Conservation (phyloP, 2,797 vertebrate species). For the Scomberomorus guttatus region DNA sequence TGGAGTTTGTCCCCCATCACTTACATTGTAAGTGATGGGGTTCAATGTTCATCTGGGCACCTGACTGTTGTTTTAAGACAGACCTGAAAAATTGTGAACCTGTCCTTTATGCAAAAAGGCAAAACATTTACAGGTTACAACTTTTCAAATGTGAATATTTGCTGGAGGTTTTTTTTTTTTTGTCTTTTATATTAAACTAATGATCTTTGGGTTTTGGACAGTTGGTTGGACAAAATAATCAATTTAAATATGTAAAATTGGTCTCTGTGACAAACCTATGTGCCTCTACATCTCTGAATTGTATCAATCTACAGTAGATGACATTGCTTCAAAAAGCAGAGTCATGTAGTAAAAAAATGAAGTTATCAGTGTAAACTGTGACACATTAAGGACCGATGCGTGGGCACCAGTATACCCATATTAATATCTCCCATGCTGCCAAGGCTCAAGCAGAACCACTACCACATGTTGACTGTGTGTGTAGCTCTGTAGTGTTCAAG, state of each 20-base stretch:
- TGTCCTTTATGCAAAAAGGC: no score
- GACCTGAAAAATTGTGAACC: no score
- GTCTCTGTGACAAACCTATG: background rate
- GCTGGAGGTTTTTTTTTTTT: background rate
- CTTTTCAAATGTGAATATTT: background rate
- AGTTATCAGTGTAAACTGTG: background rate
- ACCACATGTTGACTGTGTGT: background rate
- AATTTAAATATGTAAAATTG: background rate
- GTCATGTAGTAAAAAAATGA: background rate
- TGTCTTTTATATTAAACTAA: background rate
- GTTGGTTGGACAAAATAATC: background rate
- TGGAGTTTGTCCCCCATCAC: no score
- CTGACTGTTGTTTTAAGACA: no score
- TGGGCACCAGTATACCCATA: slow-evolving; percentile 3
- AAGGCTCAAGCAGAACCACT: slow-evolving; percentile 25
- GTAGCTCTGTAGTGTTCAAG: slow-evolving; percentile 37
- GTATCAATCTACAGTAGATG: no score
- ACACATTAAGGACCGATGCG: no score
- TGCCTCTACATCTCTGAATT: background rate
- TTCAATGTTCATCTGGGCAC: no score
- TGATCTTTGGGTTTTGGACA: background rate
- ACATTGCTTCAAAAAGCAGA: background rate
- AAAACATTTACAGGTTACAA: no score
- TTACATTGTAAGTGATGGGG: no score
- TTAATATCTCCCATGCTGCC: slow-evolving; percentile 23